Percentiles rank a stretch among this genome's conserved stretches.
Conservation (phyloP, 2,797 vertebrate genomes). For the Chiloscyllium punctatum region DNA sequence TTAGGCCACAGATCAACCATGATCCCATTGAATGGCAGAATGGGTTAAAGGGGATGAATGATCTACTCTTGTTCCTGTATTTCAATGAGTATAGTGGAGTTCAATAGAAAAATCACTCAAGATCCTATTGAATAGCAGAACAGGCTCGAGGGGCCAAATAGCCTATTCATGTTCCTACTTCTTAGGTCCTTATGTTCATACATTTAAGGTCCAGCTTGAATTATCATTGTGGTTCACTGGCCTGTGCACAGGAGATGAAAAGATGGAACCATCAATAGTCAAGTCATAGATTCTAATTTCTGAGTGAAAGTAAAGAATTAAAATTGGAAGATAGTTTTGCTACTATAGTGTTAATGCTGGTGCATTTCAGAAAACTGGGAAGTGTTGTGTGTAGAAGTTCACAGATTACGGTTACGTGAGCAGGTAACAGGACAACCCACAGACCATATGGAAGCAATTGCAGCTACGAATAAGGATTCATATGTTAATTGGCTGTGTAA, state of each 20-base stretch:
- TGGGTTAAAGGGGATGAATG: background rate
- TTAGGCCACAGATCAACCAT: background rate
- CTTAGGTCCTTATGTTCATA: too few relatives aligned
- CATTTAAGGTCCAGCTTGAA: background rate
- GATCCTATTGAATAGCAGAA: background rate
- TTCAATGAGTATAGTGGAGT: too few relatives aligned
- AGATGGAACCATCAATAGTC: background rate
- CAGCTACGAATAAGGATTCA: background rate
- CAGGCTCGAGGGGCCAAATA: background rate
- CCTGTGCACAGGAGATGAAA: background rate
- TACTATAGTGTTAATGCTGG: background rate
- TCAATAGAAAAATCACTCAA: too few relatives aligned
- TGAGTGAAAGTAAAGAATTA: background rate
- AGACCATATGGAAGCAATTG: conserved; percentile 25
- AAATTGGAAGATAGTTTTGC: background rate
- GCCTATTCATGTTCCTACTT: background rate
- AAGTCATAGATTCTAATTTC: background rate
- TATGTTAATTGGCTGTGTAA: background rate
- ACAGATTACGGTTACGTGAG: conserved; percentile 1
- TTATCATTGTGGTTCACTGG: background rate
- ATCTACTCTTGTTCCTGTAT: background rate
- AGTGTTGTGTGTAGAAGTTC: background rate
- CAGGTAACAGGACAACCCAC: conserved; percentile 22
- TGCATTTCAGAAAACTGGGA: background rate
- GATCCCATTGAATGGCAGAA: background rate